Evolutionary conservation across 1,140 invertebrate genomes (phyloP).

Genomic region (Saccostrea glomerata): DNA sequence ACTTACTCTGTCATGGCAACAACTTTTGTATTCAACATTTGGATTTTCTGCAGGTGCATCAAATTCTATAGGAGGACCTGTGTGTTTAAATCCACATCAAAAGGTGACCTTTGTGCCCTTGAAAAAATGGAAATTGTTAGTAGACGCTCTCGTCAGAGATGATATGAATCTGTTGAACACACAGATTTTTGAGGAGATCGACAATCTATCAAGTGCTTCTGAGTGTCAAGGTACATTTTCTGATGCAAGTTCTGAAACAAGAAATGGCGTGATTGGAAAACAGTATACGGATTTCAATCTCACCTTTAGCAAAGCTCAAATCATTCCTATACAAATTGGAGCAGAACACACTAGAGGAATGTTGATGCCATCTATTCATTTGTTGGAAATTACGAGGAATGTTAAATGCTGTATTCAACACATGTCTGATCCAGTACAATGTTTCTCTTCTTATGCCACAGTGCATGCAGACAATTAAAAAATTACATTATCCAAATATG

Average conservation of each 20-base stretch:
- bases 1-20: background rate
- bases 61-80: background rate
- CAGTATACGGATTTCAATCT: background rate
- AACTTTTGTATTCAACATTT: background rate
- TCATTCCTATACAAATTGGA: slow-evolving; percentile 57
- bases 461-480: slow-evolving; percentile 10
- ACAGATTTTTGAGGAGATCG: background rate
- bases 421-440: slow-evolving; percentile 54
- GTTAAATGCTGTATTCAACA: slow-evolving; percentile 58
- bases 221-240: background rate
- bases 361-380: slow-evolving; percentile 49
- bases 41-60: background rate
- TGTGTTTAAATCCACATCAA: background rate
- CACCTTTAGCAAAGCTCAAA: slow-evolving; percentile 48
- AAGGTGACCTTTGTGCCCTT: background rate
- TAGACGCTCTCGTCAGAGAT: background rate
- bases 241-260: background rate
- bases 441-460: slow-evolving; percentile 52
- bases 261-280: background rate
- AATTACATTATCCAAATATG: slow-evolving; percentile 45
- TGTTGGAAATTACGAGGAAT: slow-evolving; percentile 56
- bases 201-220: background rate
- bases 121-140: background rate
- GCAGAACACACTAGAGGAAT: slow-evolving; percentile 53
- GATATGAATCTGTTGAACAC: background rate